These are phyloP conservation scores for Gryllus bimaculatus DNA, from an alignment of 1,140 invertebrate genomes.

Conservation along the genomic window DNA sequence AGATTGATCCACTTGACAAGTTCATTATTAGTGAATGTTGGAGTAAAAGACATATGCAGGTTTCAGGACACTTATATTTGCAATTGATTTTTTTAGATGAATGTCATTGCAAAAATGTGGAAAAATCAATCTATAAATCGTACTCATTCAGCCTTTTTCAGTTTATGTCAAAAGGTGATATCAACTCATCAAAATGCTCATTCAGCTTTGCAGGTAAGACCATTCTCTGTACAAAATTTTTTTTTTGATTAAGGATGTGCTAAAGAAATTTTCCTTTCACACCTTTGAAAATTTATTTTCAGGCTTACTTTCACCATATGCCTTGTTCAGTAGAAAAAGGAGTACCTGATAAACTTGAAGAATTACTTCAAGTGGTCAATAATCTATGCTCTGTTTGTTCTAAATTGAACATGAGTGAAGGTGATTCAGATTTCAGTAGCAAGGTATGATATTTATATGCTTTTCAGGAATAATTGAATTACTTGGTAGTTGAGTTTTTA, in stretches of 20 bases:
- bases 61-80: too few relatives aligned
- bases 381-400: not conserved
- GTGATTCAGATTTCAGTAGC: not conserved
- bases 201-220: conserved; percentile 7
- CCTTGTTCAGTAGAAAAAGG: not conserved
- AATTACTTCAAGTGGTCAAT: not conserved
- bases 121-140: not conserved
- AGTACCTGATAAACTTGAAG: not conserved
- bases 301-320: conserved; percentile 13
- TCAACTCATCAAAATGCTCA: conserved; percentile 1
- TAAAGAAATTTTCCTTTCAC: too few relatives aligned
- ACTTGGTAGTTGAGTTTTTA: too few relatives aligned
- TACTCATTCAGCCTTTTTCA: not conserved
- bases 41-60: too few relatives aligned
- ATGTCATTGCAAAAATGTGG: not conserved
- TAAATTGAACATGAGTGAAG: not conserved
- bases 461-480: too few relatives aligned
- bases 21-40: too few relatives aligned
- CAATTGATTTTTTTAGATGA: not conserved
- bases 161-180: not conserved
- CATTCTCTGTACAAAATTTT: too few relatives aligned
- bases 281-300: not conserved
- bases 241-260: too few relatives aligned
- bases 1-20: too few relatives aligned
- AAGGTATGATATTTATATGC: not conserved